Percentiles rank a stretch among this genome's conserved stretches.
Evolutionary conservation across 2,113 vertebrate genomes (phyloP).

Genomic region (Asarcornis scutulata): DNA sequence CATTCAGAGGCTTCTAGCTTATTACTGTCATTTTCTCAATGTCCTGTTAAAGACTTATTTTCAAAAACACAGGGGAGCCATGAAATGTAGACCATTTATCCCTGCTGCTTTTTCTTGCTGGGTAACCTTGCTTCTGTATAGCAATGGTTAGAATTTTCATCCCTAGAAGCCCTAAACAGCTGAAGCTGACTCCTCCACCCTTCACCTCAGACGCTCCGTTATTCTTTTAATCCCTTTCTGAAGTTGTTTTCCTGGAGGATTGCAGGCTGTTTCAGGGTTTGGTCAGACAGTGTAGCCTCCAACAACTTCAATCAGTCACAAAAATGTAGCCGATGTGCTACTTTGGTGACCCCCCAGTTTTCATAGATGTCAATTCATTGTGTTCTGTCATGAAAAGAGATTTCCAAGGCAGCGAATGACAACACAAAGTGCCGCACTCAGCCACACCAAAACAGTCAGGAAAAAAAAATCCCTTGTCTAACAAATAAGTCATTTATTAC

Average conservation of each 20-base stretch:
- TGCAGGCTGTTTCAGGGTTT: neutral
- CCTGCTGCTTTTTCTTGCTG: neutral
- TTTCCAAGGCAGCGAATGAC: neutral
- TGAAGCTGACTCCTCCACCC: neutral
- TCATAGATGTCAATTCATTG: neutral
- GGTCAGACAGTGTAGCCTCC: neutral
- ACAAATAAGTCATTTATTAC: neutral
- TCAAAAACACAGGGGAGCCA: neutral
- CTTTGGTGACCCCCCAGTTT: neutral
- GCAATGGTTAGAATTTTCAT: neutral
- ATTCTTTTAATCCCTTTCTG: neutral
- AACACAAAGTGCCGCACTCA: neutral
- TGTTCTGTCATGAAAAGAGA: neutral
- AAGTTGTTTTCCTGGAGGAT: neutral
- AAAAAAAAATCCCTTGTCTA: neutral
- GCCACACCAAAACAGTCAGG: neutral
- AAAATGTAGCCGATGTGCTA: neutral
- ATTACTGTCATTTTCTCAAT: neutral
- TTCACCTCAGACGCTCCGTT: neutral
- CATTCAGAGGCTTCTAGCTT: neutral
- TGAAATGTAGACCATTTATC: conserved; percentile 2
- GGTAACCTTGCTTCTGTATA: neutral
- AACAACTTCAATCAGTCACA: conserved; percentile 15
- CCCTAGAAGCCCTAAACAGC: neutral
- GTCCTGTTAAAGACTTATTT: neutral